Base-by-base conservation (phyloP, 2,113 vertebrate species). In the Lamprologus callipterus region DNA sequence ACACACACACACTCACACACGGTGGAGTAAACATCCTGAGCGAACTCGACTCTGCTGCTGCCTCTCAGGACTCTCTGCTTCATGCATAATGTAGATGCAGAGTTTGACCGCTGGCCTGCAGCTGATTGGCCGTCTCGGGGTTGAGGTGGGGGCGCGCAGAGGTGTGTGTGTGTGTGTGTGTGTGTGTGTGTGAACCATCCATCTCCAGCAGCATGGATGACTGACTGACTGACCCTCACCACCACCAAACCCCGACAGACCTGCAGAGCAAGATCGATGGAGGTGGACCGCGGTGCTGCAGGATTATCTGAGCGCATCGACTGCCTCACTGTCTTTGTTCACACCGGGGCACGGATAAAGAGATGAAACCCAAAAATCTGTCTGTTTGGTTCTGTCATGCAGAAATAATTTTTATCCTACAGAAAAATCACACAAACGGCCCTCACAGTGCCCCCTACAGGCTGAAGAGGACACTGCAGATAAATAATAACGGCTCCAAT, bases 31-130 rank as follows among this genome's bases (percentile, higher is more conserved):
- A 93, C 92, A 92, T 87, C 84, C 85, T 84, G 84, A 87, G 87
- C 49, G 86, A 2, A 85, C 54, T 80, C 4, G 33, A 78, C 88
- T 70, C 85, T 47, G 13, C 70, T 33, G 85, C 54, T 8, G 10
- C 86, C 91, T 92, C 90, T 4, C 40, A 91, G 94, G 92, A 92
- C 63, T 57, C 35, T 16, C 35, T 26, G 82, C 88, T 86, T 94
- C 93, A 96, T 96, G 90, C 87, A 95, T 95, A 80, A 95, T 95
- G 90, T 91, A 95, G 89, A 57, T 31, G 14, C 70, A 90, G 87
- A 95, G 92, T 94, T 95, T 96, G 95, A 95, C 95, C 91, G 90
- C 90, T 95, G 95, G 95, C 94, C 92, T 91, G 93, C 91, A 93
- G 90, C 94, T 92, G 94, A 95, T 93, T 93, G 92, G 87, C 49